These are phyloP conservation scores for Exephanes ischioxanthus DNA, from an alignment of 2,888 invertebrate species.

Conservation along the genomic window DNA sequence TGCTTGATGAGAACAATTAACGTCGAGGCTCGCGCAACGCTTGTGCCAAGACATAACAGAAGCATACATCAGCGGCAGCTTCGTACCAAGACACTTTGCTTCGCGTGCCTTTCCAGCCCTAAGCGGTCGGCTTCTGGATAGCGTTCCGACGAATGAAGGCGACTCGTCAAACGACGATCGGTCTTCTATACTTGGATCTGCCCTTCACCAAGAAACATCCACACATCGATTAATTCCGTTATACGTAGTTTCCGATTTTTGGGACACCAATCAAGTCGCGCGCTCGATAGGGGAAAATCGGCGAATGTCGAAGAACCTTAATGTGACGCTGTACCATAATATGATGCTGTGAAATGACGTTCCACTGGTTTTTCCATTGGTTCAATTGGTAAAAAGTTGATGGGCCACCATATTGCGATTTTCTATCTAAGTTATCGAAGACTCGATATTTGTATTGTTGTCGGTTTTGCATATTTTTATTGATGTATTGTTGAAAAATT, in stretches of 20 bases:
- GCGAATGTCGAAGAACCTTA: no score
- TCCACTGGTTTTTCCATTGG: no score
- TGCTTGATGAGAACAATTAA: constrained; percentile 70
- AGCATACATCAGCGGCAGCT: constrained; percentile 39
- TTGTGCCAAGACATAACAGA: constrained; percentile 52
- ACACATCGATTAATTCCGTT: background rate
- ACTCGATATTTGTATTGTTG: no score
- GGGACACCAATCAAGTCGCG: background rate
- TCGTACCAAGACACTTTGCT: constrained; percentile 42
- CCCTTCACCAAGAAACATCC: background rate
- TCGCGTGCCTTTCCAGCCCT: constrained; percentile 14
- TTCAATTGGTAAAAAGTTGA: no score
- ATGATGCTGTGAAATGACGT: no score
- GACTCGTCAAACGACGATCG: constrained; percentile 22
- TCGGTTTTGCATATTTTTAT: no score
- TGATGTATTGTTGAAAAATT: no score
- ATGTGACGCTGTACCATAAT: no score
- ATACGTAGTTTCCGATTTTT: background rate
- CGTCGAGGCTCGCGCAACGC: constrained; percentile 64
- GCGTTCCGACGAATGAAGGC: constrained; percentile 25
- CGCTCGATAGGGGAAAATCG: background rate
- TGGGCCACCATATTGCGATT: no score
- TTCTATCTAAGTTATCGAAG: no score
- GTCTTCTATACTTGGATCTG: constrained; percentile 31
- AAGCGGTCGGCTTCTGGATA: constrained; percentile 30